Base-by-base conservation (phyloP, 2,797 vertebrate species). In the Glyptemys insculpta region DNA sequence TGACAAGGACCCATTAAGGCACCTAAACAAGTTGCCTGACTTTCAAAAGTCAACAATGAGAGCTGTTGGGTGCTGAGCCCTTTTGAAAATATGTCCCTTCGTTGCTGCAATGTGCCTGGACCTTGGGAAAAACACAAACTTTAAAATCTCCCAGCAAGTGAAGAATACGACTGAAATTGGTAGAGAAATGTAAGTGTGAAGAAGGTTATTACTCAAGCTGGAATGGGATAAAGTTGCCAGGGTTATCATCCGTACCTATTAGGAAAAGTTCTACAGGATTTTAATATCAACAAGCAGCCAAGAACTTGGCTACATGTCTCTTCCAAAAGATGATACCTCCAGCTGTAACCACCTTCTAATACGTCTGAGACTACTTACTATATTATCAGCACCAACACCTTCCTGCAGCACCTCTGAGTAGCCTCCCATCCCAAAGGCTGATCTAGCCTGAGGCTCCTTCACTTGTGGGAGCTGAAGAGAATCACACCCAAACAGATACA, bases 381-480 rank as follows among this genome's bases (percentile, higher is more conserved):
- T 12, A 72, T 72, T 72, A 72, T 72, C 68, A 72, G 5, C 21
- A 41, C 68, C 10, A 37, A 6, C n/a, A 21, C 18, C n/a, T 41
- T 72, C 21, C 34, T 72, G 21, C 10, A 37, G 68, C 8, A 7
- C 2, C 62, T 56, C 79, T 3, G 49, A 14, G 7, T 34, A 74
- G 16, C 41, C 68, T 41, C 53, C 27, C 41, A 83, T 31, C 2
- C 34, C 83, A 23, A 65, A 50, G 15, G 49, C 79, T 56, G 12
- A 25, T 23, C 59, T 25, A 29, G 54, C 12, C 37, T 2, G 0
- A 31, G 41, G 0, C 3, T 68, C 5, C 37, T 82, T 54, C n/a
- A 2, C 59, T 2, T 1, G 5, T 8, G 0, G 4, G 47, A 59
- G 25, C 1, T 21, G 25, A 12, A 23, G 16, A 59, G 29, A 83